Base-by-base conservation (phyloP, 2,888 invertebrate genomes). In the Erebia ligea region DNA sequence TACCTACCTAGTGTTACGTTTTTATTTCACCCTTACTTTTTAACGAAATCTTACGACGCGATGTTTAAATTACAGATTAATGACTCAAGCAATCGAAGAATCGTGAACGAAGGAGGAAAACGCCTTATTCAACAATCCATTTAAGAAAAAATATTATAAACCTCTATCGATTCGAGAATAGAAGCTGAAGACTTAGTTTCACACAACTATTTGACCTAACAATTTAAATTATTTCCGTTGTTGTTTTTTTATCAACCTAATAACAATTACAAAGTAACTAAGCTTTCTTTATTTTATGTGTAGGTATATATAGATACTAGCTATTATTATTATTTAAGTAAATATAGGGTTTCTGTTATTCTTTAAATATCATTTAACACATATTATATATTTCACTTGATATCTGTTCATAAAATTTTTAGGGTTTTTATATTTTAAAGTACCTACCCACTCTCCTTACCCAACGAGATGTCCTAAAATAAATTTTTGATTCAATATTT, bases 61-160 rank as follows among this genome's bases (percentile, higher is more conserved):
- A 52, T n/a, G n/a, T 21, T 34, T 11, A 45, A 52, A 42, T 71
- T 67, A 59, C 71, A 69, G 73, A 69, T n/a, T n/a, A n/a, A 59
- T 54, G 63, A 52, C 58, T 59, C 64, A 70, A 64, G 21, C 52
- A 64, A 67, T 48, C 58, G 64, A 57, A 15, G n/a, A 58, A 71
- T 65, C 71, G 56, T 61, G 59, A 56, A 71, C 25, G 67, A 69
- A 72, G 67, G 69, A 1, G 69, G 62, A 52, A 64, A 71, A 67
- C 71, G 72, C 69, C 73, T 71, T 73, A 73, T 67, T 69, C 61
- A 65, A 70, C 62, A 54, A 64, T 34, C 64, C 52, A 64, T 34
- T 52, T 17, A 21, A 52, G 34, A 17, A 52, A 52, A n/a, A n/a
- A n/a, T n/a, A 52, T 34, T 64, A 21, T 62, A 15, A 13, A 62